Evolutionary conservation across 2,797 vertebrate genomes (phyloP).

Genomic region (Octomys mimax): DNA sequence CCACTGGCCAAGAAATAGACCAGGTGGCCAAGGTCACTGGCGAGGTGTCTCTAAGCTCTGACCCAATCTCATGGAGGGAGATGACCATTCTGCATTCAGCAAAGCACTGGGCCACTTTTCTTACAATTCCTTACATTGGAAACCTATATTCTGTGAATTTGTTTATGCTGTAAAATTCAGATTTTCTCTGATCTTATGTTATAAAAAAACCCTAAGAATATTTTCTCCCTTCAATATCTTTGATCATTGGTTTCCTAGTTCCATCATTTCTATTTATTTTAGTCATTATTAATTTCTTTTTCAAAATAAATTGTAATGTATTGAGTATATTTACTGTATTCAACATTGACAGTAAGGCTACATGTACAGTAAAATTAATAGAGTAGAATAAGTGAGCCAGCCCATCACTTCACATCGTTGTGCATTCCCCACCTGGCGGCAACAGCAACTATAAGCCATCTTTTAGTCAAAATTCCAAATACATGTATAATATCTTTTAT

Average conservation of each 20-base stretch:
- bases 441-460: neutral
- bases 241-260: neutral
- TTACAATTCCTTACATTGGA: neutral
- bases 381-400: neutral
- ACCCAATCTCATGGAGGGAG: neutral
- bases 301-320: neutral
- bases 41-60: neutral
- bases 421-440: neutral
- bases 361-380: neutral
- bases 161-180: neutral
- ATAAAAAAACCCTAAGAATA: neutral
- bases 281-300: slow-evolving; percentile 5
- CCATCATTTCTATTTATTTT: slow-evolving; percentile 7
- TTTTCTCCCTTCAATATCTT: slow-evolving; percentile 40
- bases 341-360: neutral
- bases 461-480: neutral
- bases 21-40: neutral
- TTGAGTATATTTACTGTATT: neutral
- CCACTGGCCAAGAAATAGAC: neutral
- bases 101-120: neutral
- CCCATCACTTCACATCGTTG: neutral
- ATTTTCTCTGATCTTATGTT: slow-evolving; percentile 31
- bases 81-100: neutral
- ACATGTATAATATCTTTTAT: neutral
- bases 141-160: neutral